Evolutionary conservation across 2,888 invertebrate genomes (phyloP), one percentile per base, ranked within the genome.

Genomic region (Sepioteuthis lessoniana): DNA sequence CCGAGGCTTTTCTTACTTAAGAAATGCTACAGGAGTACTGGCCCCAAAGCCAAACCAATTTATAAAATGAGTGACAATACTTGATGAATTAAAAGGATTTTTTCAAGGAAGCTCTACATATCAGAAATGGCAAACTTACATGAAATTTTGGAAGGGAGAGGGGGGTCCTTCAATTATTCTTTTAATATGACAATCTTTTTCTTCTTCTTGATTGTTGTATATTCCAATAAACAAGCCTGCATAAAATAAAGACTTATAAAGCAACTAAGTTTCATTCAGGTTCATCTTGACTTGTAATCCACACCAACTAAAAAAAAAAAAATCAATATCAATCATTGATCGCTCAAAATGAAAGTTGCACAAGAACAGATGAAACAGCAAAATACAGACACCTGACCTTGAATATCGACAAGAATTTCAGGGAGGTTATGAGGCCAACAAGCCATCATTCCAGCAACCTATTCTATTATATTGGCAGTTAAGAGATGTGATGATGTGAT

Each of bases 231-330:
- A 55, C 25, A 55, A 55, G 55, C 25, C 55, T 25, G 25, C 55
- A 25, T 25, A 25, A 55, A 55, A 55, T 5, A 55, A 25, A 55
- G 60, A 5, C 3, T n/a, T n/a, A 16, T n/a, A 76, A 35, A 16
- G n/a, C n/a, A 35, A 76, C 3, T 2, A n/a, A 76, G n/a, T 76
- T 76, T n/a, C n/a, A 76, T 76, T 76, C 55, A 55, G 55, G 55
- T 55, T 76, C n/a, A 76, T 76, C n/a, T 76, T n/a, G n/a, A 76
- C n/a, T 76, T 35, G 76, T n/a, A 76, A 76, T 76, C 76, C 76
- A 76, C 76, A 76, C 76, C 19, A 76, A 76, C 8, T 42, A 42
- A 42, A 42, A 42, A 42, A 42, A 42, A 76, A 35, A 35, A 76
- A 76, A 76, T 76, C 76, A 76, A 76, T 76, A n/a, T 76, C n/a